Evolutionary conservation across 92 coral and sea anemone species (phyloP).

Genomic region (Siderastrea siderea): DNA sequence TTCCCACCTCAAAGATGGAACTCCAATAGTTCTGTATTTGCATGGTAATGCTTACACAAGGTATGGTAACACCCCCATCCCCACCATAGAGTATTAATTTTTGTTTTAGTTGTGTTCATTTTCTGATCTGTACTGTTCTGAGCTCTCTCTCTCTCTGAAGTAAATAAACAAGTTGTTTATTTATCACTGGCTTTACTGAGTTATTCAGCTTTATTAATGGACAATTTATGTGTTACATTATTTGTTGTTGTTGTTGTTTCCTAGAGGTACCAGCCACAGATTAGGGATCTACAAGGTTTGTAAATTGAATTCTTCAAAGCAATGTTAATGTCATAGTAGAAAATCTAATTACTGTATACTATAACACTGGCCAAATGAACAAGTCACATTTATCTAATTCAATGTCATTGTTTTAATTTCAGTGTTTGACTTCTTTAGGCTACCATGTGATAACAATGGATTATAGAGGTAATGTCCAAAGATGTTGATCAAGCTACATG

Average conservation of each 20-base stretch:
- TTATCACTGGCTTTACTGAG: too few species aligned
- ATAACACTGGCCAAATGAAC: neutral
- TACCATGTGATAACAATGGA: constrained; percentile 90
- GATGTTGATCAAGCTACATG: neutral
- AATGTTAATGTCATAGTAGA: neutral
- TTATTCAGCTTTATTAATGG: too few species aligned
- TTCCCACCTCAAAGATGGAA: constrained; percentile 78
- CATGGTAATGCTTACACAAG: constrained; percentile 96
- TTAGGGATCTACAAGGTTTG: constrained; percentile 79
- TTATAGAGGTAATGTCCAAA: constrained; percentile 83
- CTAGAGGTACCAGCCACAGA: constrained; percentile 86
- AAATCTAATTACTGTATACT: neutral
- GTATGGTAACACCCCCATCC: constrained; percentile 32
- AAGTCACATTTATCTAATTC: too few species aligned
- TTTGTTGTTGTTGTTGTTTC: neutral
- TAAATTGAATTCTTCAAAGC: neutral
- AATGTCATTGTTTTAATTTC: constrained; percentile 10
- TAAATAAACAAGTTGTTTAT: too few species aligned
- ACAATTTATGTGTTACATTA: neutral
- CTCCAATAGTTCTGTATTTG: constrained; percentile 85
- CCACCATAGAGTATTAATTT: too few species aligned
- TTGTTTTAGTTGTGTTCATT: too few species aligned
- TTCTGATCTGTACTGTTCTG: too few species aligned
- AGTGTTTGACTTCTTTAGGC: constrained; percentile 80
- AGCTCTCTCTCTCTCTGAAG: too few species aligned